Evolutionary conservation across 2,113 vertebrate genomes (phyloP).

Genomic region (Columbina picui): DNA sequence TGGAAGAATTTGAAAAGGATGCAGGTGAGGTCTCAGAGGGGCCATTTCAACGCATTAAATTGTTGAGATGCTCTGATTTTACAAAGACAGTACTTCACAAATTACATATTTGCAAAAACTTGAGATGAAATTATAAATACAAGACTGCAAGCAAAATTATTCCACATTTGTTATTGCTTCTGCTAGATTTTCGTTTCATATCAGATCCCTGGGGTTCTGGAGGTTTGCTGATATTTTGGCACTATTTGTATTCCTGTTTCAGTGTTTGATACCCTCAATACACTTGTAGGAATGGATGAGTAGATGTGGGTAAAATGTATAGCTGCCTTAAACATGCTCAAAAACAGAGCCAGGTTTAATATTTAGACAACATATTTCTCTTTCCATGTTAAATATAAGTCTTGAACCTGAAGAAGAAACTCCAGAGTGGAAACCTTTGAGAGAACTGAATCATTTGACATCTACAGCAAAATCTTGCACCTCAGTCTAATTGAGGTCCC

Average conservation of each 20-base stretch:
- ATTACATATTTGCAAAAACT: not conserved
- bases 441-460: not conserved
- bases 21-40: conserved; percentile 52
- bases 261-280: not conserved
- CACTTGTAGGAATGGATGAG: not conserved
- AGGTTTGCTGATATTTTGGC: not conserved
- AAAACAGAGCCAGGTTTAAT: not conserved
- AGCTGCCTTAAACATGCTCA: not conserved
- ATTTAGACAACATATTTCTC: not conserved
- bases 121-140: conserved; percentile 38
- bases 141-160: not conserved
- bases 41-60: not conserved
- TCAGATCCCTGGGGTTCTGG: not conserved
- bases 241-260: not conserved
- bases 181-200: not conserved
- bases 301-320: not conserved
- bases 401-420: not conserved
- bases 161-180: conserved; percentile 18
- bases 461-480: not conserved
- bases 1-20: conserved; percentile 3
- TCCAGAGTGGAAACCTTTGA: not conserved
- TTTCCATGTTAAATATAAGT: not conserved
- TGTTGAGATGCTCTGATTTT: conserved; percentile 5
- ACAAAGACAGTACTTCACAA: not conserved
- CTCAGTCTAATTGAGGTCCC: fast-evolving